Base-by-base conservation (phyloP, 2,113 vertebrate species). In the Trematocara unimaculatum region DNA sequence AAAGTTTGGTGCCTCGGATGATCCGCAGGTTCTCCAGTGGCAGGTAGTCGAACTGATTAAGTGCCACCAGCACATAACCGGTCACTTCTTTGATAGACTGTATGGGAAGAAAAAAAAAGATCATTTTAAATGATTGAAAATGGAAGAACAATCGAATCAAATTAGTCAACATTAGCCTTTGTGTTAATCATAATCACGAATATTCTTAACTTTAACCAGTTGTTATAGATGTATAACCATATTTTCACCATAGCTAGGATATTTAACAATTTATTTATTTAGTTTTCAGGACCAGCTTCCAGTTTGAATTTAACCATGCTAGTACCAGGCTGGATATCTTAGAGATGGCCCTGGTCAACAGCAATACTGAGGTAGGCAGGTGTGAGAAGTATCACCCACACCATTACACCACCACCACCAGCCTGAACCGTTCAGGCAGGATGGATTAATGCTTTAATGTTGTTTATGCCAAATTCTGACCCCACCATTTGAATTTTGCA, bases 41-140 rank as follows among this genome's bases (percentile, higher is more conserved):
- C 88, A 99, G 97, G 92, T 98, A 97, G 23, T 98, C 98, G 70
- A 99, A 99, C 95, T 99, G 98, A 94, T 99, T 99, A 55, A 99
- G 92, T n/a, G 98, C 98, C 93, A 99, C 98, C 93, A 99, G 87
- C 87, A 99, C 98, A 0, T 99, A 99, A 90, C 98, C 98, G 0
- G 98, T 99, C 93, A 99, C 98, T 94, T 99, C 98, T 91, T 98
- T 95, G 90, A 99, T 98, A 1, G 98, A 99, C 98, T 99, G 97
- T 10, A 90, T n/a, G 12, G 38, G 8, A n/a, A 31, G 31, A 38
- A 51, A n/a, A 14, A n/a, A 33, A 72, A 81, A 2, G 1, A 33
- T 26, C 4, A 4, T 31, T 3, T 33, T 23, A 3, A 60, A 81
- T 10, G 23, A 77, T 8, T 29, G 26, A 12, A 51, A 77, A 31